Evolutionary conservation across 1,140 invertebrate species (phyloP), one percentile per base, ranked within the genome.

Genomic region (Nomia melanderi): DNA sequence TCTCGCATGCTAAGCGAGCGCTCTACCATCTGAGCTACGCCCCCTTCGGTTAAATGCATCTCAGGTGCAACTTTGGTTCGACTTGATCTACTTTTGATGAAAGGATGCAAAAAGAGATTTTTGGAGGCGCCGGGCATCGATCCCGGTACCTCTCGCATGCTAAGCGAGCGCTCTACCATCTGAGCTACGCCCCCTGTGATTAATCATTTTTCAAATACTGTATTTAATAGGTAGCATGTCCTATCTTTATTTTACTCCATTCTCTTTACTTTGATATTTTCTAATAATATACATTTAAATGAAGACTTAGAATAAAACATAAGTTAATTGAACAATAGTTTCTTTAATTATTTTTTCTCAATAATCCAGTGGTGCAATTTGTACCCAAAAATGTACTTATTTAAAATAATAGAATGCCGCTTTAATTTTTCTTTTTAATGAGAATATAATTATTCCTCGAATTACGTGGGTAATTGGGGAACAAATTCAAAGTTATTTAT

Each of bases 101-200:
- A 78, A 57, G 62, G 90, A 78, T 66, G 27, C 53, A 75, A 89
- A 59, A 72, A 62, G 6, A 7, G 12, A 0, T 31, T n/a, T 57
- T 39, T 75, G 63, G 73, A 67, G 73, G 63, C 39, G 57, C 75
- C 76, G 59, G 67, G 59, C 8, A 77, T 96, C 95, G 95, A 96
- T 96, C 95, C 95, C 94, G 93, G 95, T 96, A 96, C 95, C 95
- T 96, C 95, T 96, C 95, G 93, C 95, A 96, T 96, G 95, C 95
- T 96, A 96, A 96, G 95, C 95, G 95, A 96, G 95, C 95, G 95
- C 95, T 96, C 95, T 96, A 96, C 95, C 95, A 96, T 95, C 94
- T 96, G 95, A 96, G 95, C 95, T 96, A 96, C 94, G 95, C 93
- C 20, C 36, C 54, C 64, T 27, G n/a, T 23, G 23, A 23, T 60